phyloP scores from a whole-genome alignment of 1,140 invertebrate species.

The Laupala kohalensis region DNA sequence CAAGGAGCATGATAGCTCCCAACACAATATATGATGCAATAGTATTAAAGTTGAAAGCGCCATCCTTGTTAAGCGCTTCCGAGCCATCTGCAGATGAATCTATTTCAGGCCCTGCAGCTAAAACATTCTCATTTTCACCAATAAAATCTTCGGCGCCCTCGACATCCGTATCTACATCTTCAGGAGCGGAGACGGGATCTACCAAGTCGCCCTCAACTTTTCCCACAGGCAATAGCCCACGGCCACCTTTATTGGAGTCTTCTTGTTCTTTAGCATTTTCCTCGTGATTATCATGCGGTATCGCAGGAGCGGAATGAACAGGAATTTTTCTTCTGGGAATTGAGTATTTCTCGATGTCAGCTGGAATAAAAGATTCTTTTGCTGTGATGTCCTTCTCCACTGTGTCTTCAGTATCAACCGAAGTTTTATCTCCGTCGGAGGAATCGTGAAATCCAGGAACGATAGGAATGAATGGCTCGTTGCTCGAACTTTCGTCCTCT shows the following conservation, averaged over 20 bases:
- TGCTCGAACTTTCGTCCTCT: not conserved
- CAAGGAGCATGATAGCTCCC: not conserved
- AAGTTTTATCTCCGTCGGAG: not conserved
- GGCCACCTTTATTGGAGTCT: no score
- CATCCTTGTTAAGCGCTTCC: not conserved
- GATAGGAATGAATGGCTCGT: not conserved
- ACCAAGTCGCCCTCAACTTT: no score
- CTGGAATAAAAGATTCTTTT: no score
- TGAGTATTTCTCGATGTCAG: no score
- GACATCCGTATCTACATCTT: no score
- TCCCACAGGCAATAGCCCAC: no score
- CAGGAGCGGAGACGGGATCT: no score
- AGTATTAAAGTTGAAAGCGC: not conserved
- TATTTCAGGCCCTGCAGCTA: no score
- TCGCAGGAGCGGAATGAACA: not conserved
- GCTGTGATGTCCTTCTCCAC: not conserved
- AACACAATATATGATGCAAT: not conserved
- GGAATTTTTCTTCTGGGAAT: not conserved
- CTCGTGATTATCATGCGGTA: no score
- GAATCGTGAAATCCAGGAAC: not conserved
- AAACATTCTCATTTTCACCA: no score
- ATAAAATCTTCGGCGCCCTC: not conserved
- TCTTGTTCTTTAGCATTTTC: no score
- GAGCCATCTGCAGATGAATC: not conserved
- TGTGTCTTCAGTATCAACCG: not conserved